Evolutionary conservation across 2,888 invertebrate species (phyloP), one percentile per base, ranked within the genome.

Genomic region (Nomada ruficornis): DNA sequence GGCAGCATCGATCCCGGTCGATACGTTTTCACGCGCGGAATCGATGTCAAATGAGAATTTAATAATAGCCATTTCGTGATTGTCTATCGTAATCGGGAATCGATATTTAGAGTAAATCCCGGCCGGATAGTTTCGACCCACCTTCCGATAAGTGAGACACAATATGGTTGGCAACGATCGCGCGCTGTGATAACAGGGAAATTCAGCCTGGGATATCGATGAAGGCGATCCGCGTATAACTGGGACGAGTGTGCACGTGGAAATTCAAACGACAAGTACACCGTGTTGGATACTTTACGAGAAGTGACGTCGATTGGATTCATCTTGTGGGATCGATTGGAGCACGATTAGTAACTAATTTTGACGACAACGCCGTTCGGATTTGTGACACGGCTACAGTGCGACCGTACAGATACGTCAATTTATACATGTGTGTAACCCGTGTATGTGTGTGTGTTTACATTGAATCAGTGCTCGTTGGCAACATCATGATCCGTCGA

Each of bases 401-500:
- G 71, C 18, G 36, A 26, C 13, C 50, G 42, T 47, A 47, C 18
- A 65, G 60, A 74, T 62, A 47, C 18, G 20, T 44, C 11, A 20
- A 65, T 42, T 44, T 50, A 59, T 69, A 26, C 57, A 42, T 50
- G 69, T 70, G 78, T 68, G 55, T 50, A 63, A 44, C 65, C 60
- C 60, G 82, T 78, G 73, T 74, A 62, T 68, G 15, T 86, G 84
- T 88, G 83, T 86, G 84, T 86, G 87, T 86, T 83, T 88, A 82
- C 71, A 71, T 88, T 71, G 83, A 86, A 86, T 88, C 86, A 87
- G 87, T 88, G 87, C 81, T 81, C 80, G 84, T 86, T 74, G 81
- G 83, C 82, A 85, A 81, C 87, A 87, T 82, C 83, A 86, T 88
- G 88, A 88, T 89, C 88, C 83, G 80, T 83, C 84, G 84, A 81